Conservation (phyloP, 2,888 invertebrate species). For the Exocentrus adspersus region DNA sequence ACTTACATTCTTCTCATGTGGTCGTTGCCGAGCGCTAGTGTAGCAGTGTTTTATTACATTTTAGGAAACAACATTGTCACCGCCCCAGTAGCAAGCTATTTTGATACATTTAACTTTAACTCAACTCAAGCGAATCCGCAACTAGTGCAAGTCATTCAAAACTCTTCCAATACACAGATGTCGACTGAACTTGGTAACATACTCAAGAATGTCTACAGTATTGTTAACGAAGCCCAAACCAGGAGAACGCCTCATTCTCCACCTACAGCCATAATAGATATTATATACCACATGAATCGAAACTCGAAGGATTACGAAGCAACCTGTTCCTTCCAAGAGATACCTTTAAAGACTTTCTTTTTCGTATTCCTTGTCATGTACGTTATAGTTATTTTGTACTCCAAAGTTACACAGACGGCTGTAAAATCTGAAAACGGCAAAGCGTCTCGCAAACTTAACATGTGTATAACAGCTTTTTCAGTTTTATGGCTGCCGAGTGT, state of each 20-base stretch:
- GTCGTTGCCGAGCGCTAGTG: conserved; percentile 46
- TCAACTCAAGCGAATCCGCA: conserved; percentile 35
- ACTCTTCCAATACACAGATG: conserved; percentile 47
- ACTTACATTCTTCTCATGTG: conserved; percentile 39
- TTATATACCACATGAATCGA: conserved; percentile 43
- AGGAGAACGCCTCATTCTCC: conserved; percentile 30
- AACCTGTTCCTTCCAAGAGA: conserved; percentile 35
- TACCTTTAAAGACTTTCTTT: conserved; percentile 52
- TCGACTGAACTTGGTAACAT: conserved; percentile 51
- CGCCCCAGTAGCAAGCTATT: conserved; percentile 23
- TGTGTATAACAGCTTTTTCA: conserved; percentile 48
- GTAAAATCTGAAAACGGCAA: conserved; percentile 38
- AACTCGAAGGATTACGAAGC: conserved; percentile 28
- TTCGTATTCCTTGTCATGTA: conserved; percentile 52
- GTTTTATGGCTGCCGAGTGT: conserved; percentile 58
- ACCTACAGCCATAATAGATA: conserved; percentile 42
- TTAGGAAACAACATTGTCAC: conserved; percentile 30
- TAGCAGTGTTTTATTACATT: conserved; percentile 45
- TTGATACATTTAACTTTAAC: conserved; percentile 36
- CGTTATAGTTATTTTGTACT: conserved; percentile 52
- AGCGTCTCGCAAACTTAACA: conserved; percentile 40
- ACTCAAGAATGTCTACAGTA: conserved; percentile 54
- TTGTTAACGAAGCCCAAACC: conserved; percentile 46
- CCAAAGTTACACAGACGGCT: conserved; percentile 50
- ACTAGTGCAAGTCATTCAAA: conserved; percentile 46